These are phyloP conservation scores for Zaprionus capensis DNA, from an alignment of 1,140 invertebrate species.

Conservation along the genomic window DNA sequence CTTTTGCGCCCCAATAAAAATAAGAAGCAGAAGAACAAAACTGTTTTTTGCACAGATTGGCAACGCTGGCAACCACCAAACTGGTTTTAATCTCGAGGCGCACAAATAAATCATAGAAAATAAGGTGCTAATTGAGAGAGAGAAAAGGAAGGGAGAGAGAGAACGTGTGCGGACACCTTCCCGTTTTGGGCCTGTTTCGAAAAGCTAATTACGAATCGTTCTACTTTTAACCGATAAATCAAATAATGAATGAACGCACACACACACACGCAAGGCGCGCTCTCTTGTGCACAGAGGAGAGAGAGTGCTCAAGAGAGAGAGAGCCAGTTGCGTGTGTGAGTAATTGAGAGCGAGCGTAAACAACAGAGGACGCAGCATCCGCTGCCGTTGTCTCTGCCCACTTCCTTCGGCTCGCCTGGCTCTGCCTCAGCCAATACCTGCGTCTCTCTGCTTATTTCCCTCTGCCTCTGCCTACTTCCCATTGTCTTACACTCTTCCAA, in stretches of 20 bases:
- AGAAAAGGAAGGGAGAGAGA: slow-evolving; percentile 3
- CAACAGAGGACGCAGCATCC: slow-evolving; percentile 60
- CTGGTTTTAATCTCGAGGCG: slow-evolving; percentile 49
- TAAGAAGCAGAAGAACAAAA: slow-evolving; percentile 14
- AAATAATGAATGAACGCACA: slow-evolving; percentile 67
- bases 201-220: slow-evolving; percentile 45
- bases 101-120: slow-evolving; percentile 51
- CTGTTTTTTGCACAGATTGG: slow-evolving; percentile 59
- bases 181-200: slow-evolving; percentile 55
- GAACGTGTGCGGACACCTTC: slow-evolving; percentile 11
- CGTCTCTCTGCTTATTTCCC: no score
- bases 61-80: slow-evolving; percentile 64
- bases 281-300: no score
- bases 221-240: slow-evolving; percentile 63
- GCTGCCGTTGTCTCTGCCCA: slow-evolving; percentile 7
- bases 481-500: neutral
- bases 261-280: neutral
- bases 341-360: slow-evolving; percentile 58
- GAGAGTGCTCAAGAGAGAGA: neutral
- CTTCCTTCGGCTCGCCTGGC: no score
- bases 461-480: no score
- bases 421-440: no score
- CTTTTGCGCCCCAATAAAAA: slow-evolving; percentile 26
- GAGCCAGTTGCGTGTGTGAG: neutral
- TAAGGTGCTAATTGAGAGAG: slow-evolving; percentile 66